Conservation (phyloP, 1,140 invertebrate species). For the Drosophila eugracilis region DNA sequence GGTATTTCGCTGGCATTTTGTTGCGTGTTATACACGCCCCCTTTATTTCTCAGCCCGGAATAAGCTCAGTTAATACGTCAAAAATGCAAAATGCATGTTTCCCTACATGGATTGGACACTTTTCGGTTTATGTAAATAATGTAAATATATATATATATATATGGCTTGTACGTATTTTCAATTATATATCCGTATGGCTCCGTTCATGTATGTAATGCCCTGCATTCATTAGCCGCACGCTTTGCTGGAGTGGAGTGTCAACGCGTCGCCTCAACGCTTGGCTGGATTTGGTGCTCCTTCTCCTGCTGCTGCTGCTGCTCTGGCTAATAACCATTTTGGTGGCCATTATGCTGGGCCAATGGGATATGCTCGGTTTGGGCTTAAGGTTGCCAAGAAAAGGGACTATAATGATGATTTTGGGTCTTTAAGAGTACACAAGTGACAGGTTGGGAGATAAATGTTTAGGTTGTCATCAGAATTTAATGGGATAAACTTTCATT, state of each 20-base stretch:
- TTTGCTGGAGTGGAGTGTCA: slow-evolving; percentile 44
- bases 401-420: slow-evolving; percentile 3
- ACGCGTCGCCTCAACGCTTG: slow-evolving; percentile 51
- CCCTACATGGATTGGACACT: slow-evolving; percentile 34
- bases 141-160: slow-evolving; percentile 4
- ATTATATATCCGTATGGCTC: slow-evolving; percentile 23
- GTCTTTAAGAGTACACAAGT: neutral
- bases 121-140: slow-evolving; percentile 42
- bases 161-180: slow-evolving; percentile 22
- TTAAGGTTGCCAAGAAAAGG: slow-evolving; percentile 14
- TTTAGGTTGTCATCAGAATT: neutral
- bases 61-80: slow-evolving; percentile 74
- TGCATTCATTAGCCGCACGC: slow-evolving; percentile 55
- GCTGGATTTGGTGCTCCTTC: slow-evolving; percentile 27
- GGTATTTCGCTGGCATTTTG: slow-evolving; percentile 63
- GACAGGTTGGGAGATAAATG: slow-evolving; percentile 1
- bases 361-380: slow-evolving; percentile 43
- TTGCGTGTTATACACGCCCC: slow-evolving; percentile 63
- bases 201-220: slow-evolving; percentile 25
- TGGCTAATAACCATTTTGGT: slow-evolving; percentile 55
- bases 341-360: slow-evolving; percentile 30
- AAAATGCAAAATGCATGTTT: slow-evolving; percentile 69
- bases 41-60: slow-evolving; percentile 14
- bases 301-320: no score
- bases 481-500: neutral